phyloP scores from a whole-genome alignment of 2,113 vertebrate genomes.

The Lucifuga dentata region DNA sequence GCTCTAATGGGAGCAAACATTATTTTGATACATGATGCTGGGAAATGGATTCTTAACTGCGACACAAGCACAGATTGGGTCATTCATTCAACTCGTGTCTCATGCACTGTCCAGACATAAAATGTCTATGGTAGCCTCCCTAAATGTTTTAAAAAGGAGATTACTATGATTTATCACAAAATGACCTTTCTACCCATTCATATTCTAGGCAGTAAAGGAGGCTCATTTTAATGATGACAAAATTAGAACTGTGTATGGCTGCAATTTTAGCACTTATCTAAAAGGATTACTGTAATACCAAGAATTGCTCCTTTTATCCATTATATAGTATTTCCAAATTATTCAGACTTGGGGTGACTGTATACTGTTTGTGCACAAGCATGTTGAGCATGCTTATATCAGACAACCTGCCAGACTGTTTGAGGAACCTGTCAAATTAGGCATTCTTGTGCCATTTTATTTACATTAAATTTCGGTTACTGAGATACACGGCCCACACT shows the following conservation, averaged over 20 bases:
- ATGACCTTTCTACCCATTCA: slow-evolving; percentile 4
- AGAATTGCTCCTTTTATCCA: neutral
- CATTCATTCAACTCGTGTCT: too few species aligned
- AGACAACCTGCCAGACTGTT: neutral
- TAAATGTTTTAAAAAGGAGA: neutral
- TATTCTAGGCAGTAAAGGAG: neutral
- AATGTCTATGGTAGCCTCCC: neutral
- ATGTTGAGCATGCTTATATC: too few species aligned
- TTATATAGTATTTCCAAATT: neutral
- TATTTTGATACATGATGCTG: too few species aligned
- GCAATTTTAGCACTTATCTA: too few species aligned
- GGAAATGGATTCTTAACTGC: too few species aligned
- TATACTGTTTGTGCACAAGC: neutral
- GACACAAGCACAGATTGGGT: too few species aligned
- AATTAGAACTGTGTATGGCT: neutral
- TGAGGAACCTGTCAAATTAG: neutral
- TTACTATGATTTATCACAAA: neutral
- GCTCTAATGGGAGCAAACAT: too few species aligned
- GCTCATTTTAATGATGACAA: neutral
- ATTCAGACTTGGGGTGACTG: neutral
- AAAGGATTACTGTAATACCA: slow-evolving; percentile 3
- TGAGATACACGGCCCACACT: slow-evolving; percentile 9
- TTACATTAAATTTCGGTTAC: neutral
- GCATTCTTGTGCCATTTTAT: neutral
- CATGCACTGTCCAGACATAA: neutral